A percentile compares a stretch with the other conserved stretches of the same genome.
phyloP scores from a whole-genome alignment of 92 coral and sea anemone genomes.

The Porites rus region DNA sequence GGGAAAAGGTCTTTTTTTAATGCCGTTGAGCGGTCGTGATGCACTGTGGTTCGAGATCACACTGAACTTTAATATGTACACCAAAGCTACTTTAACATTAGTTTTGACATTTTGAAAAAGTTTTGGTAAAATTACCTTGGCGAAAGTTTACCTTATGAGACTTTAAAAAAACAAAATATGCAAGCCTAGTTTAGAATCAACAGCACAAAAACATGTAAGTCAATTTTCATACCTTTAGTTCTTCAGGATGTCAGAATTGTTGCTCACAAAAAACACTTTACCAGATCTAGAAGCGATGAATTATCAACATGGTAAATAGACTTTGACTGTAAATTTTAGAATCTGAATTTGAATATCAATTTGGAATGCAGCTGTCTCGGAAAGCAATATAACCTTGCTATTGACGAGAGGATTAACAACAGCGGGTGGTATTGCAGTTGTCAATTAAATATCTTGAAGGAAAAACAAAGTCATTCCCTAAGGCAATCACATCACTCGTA shows the following conservation, averaged over 20 bases:
- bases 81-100: not conserved
- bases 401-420: not conserved
- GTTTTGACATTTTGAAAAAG: not conserved
- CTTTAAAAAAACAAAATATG: too few species aligned
- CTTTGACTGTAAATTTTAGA: not conserved
- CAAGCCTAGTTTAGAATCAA: not conserved
- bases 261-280: not conserved
- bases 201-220: not conserved
- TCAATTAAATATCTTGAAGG: not conserved
- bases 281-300: not conserved
- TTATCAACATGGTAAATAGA: not conserved
- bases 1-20: not conserved
- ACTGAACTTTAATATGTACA: not conserved
- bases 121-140: not conserved
- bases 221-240: conserved; percentile 3
- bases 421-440: conserved; percentile 7
- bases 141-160: not conserved
- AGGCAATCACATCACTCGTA: not conserved
- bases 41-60: not conserved
- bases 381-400: conserved; percentile 5
- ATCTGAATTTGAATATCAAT: conserved; percentile 1
- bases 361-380: conserved; percentile 19
- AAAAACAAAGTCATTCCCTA: not conserved
- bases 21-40: not conserved
- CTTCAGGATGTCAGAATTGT: not conserved